Percentiles rank a stretch among this genome's conserved stretches.
Conservation (phyloP, 2,888 invertebrate species). For the Pediacus dermestoides region DNA sequence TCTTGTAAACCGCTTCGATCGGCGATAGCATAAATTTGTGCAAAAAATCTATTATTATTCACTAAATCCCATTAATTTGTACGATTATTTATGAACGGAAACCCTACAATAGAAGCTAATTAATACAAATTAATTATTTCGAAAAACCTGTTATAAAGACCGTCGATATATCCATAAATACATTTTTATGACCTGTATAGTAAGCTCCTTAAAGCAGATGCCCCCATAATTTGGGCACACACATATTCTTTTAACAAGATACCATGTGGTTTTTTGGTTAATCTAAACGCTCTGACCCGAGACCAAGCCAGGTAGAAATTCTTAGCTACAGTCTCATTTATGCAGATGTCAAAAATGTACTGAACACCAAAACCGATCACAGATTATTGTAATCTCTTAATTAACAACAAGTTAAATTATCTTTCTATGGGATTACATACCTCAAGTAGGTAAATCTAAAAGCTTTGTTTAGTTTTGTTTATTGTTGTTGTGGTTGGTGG, state of each 20-base stretch:
- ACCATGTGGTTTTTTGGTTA: conserved; percentile 19
- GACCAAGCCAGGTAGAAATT: conserved; percentile 14
- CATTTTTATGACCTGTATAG: conserved; percentile 26
- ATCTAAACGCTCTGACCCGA: conserved; percentile 14
- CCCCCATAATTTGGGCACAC: conserved; percentile 29
- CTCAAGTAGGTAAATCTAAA: too few species aligned
- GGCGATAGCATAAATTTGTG: too few species aligned
- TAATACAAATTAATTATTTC: conserved; percentile 29
- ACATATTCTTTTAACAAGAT: conserved; percentile 33
- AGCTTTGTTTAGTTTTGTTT: too few species aligned
- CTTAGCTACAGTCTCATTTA: conserved; percentile 15
- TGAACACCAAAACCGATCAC: conserved; percentile 10
- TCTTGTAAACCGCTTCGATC: too few species aligned
- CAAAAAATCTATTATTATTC: too few species aligned
- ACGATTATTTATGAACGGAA: too few species aligned
- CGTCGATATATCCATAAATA: conserved; percentile 19
- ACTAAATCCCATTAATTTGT: too few species aligned
- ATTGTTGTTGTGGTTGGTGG: too few species aligned
- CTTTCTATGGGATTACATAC: conserved; percentile 11
- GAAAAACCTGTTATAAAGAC: conserved; percentile 30
- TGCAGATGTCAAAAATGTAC: conserved; percentile 12
- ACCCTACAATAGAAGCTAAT: too few species aligned
- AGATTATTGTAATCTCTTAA: conserved; percentile 17
- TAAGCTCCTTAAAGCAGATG: conserved; percentile 29
- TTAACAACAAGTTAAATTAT: conserved; percentile 16